A percentile compares a stretch with the other conserved stretches of the same genome.
Conservation (phyloP, 2,113 vertebrate genomes). For the Calidris pygmaea region DNA sequence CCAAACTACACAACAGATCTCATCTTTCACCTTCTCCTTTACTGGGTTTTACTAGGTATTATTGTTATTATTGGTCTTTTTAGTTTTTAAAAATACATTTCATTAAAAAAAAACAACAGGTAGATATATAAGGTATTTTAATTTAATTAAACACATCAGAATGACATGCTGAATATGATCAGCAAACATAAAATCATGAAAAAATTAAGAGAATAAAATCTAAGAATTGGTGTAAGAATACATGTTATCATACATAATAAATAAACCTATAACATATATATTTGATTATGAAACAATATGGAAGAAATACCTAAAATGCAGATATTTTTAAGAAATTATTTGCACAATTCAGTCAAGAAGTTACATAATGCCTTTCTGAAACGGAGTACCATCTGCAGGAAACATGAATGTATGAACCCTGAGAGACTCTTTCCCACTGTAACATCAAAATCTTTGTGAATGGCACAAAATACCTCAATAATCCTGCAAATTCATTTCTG, state of each 20-base stretch:
- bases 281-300: neutral
- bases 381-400: neutral
- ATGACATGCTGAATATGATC: neutral
- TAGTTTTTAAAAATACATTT: neutral
- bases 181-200: neutral
- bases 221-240: neutral
- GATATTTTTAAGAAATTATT: neutral
- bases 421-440: neutral
- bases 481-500: neutral
- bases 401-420: neutral
- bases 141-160: neutral
- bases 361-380: neutral
- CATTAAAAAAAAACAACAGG: neutral
- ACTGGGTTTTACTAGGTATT: neutral
- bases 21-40: neutral
- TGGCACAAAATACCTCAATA: neutral
- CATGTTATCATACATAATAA: neutral
- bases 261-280: neutral
- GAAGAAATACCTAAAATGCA: neutral
- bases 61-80: neutral
- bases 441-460: neutral
- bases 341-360: neutral
- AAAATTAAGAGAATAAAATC: neutral
- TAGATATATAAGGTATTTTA: neutral
- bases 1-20: neutral